Evolutionary conservation across 1,140 invertebrate species (phyloP).

Genomic region (Ostrea edulis): DNA sequence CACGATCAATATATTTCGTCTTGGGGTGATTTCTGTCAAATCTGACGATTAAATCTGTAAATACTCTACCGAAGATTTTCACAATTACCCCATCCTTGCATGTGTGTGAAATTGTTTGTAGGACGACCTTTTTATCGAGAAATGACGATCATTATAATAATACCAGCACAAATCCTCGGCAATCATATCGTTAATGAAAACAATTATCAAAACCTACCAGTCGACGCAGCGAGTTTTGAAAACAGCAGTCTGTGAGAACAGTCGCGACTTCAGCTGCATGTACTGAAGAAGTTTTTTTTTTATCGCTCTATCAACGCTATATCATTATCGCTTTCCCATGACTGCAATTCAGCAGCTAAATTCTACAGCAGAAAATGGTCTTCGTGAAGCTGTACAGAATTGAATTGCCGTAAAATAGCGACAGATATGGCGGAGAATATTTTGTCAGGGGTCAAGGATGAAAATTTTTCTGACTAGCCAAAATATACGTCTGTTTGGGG

Average conservation of each 20-base stretch:
- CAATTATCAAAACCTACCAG: neutral
- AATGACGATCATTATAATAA: slow-evolving; percentile 1
- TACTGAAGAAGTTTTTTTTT: neutral
- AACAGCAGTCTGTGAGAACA: slow-evolving; percentile 29
- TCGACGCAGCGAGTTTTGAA: neutral
- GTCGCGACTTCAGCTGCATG: neutral
- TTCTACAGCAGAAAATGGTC: neutral
- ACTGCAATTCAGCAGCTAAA: neutral
- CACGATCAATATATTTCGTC: slow-evolving; percentile 22
- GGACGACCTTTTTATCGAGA: neutral
- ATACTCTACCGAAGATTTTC: neutral
- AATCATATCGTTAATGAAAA: neutral
- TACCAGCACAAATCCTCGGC: neutral
- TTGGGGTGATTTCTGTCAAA: neutral
- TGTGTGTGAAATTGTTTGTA: neutral
- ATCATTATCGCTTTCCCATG: slow-evolving; percentile 19
- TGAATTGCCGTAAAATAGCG: neutral
- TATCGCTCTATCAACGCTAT: slow-evolving; percentile 13
- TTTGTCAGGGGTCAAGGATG: neutral
- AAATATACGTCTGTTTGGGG: neutral
- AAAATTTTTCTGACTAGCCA: neutral
- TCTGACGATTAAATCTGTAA: neutral
- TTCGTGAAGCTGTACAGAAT: neutral
- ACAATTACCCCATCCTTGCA: too few relatives aligned
- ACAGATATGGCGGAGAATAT: neutral